Evolutionary conservation across 2,113 vertebrate species (phyloP).

Genomic region (Bungarus multicinctus): DNA sequence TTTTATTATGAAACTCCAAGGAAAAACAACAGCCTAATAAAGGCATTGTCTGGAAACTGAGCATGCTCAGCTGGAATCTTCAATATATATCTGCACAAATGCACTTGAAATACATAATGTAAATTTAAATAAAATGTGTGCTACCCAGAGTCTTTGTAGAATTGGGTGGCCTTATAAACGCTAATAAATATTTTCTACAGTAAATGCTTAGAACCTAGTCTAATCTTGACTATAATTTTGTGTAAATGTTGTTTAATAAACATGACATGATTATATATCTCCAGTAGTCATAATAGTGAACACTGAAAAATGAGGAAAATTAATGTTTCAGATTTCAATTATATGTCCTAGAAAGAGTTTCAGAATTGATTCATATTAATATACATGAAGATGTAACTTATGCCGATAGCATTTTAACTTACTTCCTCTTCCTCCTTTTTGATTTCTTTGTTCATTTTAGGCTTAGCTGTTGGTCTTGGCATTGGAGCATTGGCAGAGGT

Average conservation of each 20-base stretch:
- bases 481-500: conserved; percentile 93
- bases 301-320: background rate
- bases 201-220: background rate
- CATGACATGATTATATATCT: background rate
- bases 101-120: background rate
- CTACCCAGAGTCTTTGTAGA: background rate
- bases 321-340: background rate
- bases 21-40: background rate
- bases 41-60: background rate
- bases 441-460: conserved; percentile 60
- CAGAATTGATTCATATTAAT: background rate
- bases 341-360: background rate
- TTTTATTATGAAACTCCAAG: background rate
- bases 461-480: conserved; percentile 91
- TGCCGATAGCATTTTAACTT: background rate
- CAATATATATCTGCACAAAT: background rate
- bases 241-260: background rate
- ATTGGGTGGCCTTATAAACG: background rate
- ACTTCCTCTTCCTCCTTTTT: background rate
- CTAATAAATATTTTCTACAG: background rate
- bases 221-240: background rate
- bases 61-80: background rate
- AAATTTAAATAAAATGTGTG: background rate
- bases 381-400: background rate
- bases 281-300: background rate